A percentile compares a stretch with the other conserved stretches of the same genome.
These are phyloP conservation scores for Papilio aristodemus DNA, from an alignment of 1,140 invertebrate species.

Conservation along the genomic window DNA sequence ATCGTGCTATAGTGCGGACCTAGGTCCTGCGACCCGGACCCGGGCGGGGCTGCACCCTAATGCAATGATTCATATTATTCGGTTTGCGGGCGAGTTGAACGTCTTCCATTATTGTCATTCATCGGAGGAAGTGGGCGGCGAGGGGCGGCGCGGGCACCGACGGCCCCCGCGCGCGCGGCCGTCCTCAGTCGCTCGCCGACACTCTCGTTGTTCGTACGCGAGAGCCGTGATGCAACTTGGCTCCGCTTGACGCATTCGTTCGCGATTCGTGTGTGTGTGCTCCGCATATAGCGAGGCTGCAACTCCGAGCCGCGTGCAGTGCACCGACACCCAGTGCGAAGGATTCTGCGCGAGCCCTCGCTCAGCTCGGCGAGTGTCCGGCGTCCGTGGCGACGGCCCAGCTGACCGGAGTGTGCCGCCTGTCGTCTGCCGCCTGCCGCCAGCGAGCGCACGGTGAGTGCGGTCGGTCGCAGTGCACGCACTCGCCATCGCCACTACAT, in stretches of 20 bases:
- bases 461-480: conserved; percentile 69
- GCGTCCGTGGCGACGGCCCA: conserved; percentile 56
- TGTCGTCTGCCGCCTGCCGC: conserved; percentile 41
- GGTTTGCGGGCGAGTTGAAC: conserved; percentile 80
- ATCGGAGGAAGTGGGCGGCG: conserved; percentile 79
- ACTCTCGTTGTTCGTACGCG: conserved; percentile 72
- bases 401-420: conserved; percentile 57
- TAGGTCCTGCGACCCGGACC: conserved; percentile 60
- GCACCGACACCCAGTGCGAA: conserved; percentile 37
- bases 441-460: conserved; percentile 75
- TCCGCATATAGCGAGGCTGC: conserved; percentile 59
- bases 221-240: conserved; percentile 69
- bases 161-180: conserved; percentile 58
- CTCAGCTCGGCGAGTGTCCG: conserved; percentile 38
- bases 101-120: conserved; percentile 81
- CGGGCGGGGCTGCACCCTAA: conserved; percentile 78
- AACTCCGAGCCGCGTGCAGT: conserved; percentile 62
- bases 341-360: conserved; percentile 32
- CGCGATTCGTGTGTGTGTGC: conserved; percentile 70
- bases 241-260: conserved; percentile 67
- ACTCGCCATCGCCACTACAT: conserved; percentile 58
- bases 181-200: conserved; percentile 75
- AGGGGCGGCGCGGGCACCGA: conserved; percentile 67
- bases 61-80: conserved; percentile 81
- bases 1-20: conserved; percentile 35